Conservation (phyloP, 2,888 invertebrate genomes). For the Spialia ferax region DNA sequence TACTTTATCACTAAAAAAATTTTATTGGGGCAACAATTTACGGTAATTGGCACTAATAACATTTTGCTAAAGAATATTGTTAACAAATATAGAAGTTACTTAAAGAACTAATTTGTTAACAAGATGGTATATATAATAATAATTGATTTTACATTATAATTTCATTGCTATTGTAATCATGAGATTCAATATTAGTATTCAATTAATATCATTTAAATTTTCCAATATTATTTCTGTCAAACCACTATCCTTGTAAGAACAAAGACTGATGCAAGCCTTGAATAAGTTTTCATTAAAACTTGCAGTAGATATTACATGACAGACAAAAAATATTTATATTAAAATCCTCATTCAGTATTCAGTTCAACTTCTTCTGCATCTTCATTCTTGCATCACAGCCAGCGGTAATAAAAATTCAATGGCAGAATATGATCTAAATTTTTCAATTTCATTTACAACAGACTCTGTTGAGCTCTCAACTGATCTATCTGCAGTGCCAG, state of each 20-base stretch:
- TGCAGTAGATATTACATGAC: too few species aligned
- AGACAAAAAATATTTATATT: background rate
- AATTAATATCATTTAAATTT: too few species aligned
- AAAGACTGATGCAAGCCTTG: background rate
- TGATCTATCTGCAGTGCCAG: slow-evolving; percentile 79
- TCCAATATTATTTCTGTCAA: background rate
- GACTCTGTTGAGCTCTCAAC: slow-evolving; percentile 65
- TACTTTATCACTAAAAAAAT: background rate
- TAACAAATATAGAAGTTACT: background rate
- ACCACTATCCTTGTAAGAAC: background rate
- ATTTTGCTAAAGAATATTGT: background rate
- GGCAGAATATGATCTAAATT: background rate
- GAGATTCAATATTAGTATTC: background rate
- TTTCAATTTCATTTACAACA: slow-evolving; percentile 42
- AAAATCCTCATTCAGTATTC: background rate
- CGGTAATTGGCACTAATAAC: background rate
- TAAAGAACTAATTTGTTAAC: background rate
- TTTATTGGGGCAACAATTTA: background rate
- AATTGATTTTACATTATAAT: slow-evolving; percentile 2
- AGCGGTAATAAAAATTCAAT: background rate
- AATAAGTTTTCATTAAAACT: background rate
- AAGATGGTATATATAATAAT: background rate
- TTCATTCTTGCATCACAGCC: background rate
- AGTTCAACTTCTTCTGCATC: background rate
- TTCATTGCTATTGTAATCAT: background rate